Evolutionary conservation across 2,113 vertebrate genomes (phyloP), one percentile per base, ranked within the genome.

Genomic region (Nettapus auritus): DNA sequence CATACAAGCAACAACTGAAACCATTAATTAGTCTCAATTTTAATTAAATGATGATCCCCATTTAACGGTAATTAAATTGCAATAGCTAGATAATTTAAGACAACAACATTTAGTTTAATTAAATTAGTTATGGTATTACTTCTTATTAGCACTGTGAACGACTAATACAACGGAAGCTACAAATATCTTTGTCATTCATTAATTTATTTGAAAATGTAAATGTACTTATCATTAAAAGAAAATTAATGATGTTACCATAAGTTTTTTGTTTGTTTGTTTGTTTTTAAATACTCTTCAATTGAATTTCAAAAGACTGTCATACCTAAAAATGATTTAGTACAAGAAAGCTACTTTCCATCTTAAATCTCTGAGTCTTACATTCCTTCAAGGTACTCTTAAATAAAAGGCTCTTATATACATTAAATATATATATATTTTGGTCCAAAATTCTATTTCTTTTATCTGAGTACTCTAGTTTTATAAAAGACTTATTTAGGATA

Each of bases 1-100:
- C 80, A 92, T 84, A 90, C 63, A 97, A 96, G 97, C 77, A 97
- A 96, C 66, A 97, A 95, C 82, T 76, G 67, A 92, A 95, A 91
- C 85, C 86, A 94, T 96, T 96, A 96, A 97, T 97, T 97, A 96
- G 56, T 75, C 86, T 96, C 66, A 84, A 73, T 96, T 97, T 96
- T 95, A 97, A 97, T 97, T 97, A 98, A 97, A 92, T 13, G 5
- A 92, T 94, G 11, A 92, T 96, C 48, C 55, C 42, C 22, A 88
- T 95, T 97, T 96, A 97, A 66, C 75, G 94, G 82, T 91, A 82
- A 97, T 97, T 97, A 95, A 94, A 97, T 96, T 97, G 77, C 85
- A 95, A 93, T 85, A 86, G 53, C 46, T 94, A 96, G 86, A 97
- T 97, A 97, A 94, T 97, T 92, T 85, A 69, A 96, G 86, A 94